Base-by-base conservation (phyloP, 2,888 invertebrate genomes). In the Capitulum mitella region DNA sequence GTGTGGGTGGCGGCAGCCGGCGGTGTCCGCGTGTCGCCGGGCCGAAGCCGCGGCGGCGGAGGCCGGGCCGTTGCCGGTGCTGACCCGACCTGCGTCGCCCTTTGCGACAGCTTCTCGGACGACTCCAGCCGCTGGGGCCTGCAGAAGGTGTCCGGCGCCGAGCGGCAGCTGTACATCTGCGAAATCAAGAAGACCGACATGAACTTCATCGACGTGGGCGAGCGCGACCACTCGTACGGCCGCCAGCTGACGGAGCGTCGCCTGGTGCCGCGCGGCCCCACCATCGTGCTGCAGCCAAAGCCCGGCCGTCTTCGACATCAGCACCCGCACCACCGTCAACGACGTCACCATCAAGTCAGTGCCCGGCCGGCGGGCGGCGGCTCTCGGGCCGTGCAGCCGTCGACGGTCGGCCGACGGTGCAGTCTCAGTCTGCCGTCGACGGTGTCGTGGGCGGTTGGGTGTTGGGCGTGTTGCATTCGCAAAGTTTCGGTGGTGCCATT, bases 231-330 rank as follows among this genome's bases (percentile, higher is more conserved):
- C 84, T 92, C 93, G 74, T 97, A 95, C 86, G 97, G 97, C 0
- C 85, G 94, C 78, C 92, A 93, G 84, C 90, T 94, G 75, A 90
- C 88, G 82, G 93, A 97, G 85, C 92, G 92, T 0, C 90, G 90
- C 80, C 90, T 90, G 83, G 91, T 97, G 82, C 94, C 95, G 0
- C 88, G 92, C 82, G 97, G 97, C 0, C 98, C 98, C 6, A 92
- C 90, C 84, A 96, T 98, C 84, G 91, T 92, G 16, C 91, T 91
- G 83, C 93, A 97, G 84, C 97, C 97, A 0, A 88, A 88, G 26
- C 91, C n/a, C 93, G 84, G 92, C 91, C 32, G 92, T 94, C 26
- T 95, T 93, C 86, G 96, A 96, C 86, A 90, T 92, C 16, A 90
- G 91, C 19, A 90, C 90, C 83, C 89, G 90, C 82, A 90, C 90